A percentile compares a stretch with the other conserved stretches of the same genome.
These are phyloP conservation scores for Platanista minor DNA, from an alignment of 2,113 vertebrate species.

Conservation along the genomic window DNA sequence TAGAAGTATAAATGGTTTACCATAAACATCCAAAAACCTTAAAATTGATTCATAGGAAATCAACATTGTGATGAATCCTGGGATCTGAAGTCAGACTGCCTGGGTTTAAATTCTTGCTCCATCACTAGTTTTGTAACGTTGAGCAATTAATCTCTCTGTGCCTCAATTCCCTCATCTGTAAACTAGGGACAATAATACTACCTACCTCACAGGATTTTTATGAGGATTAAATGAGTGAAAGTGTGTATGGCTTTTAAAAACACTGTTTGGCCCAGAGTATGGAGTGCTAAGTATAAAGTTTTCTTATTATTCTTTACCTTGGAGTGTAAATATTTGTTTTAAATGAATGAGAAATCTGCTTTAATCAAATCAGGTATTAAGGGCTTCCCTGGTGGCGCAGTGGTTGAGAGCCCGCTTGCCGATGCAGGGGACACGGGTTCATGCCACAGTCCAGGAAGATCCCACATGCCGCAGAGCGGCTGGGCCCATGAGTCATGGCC, in stretches of 20 bases:
- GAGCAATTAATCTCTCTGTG: constrained; percentile 34
- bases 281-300: constrained; percentile 31
- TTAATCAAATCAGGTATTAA: constrained; percentile 8
- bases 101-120: background rate
- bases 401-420: no score
- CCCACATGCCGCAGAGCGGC: no score
- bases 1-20: constrained; percentile 5
- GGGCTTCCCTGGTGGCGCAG: no score
- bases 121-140: constrained; percentile 21
- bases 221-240: constrained; percentile 46
- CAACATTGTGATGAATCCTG: background rate
- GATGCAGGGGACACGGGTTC: no score
- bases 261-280: constrained; percentile 14
- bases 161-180: constrained; percentile 57
- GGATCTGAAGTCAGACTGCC: background rate
- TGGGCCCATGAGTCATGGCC: no score
- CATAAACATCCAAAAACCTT: background rate
- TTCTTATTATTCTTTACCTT: constrained; percentile 48
- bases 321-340: constrained; percentile 47
- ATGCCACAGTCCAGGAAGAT: no score
- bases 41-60: constrained; percentile 3
- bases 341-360: constrained; percentile 43
- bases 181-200: constrained; percentile 46
- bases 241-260: constrained; percentile 25
- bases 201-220: constrained; percentile 69